A percentile compares a stretch with the other conserved stretches of the same genome.
Evolutionary conservation across 2,797 vertebrate genomes (phyloP).

Genomic region (Tangara arthus): DNA sequence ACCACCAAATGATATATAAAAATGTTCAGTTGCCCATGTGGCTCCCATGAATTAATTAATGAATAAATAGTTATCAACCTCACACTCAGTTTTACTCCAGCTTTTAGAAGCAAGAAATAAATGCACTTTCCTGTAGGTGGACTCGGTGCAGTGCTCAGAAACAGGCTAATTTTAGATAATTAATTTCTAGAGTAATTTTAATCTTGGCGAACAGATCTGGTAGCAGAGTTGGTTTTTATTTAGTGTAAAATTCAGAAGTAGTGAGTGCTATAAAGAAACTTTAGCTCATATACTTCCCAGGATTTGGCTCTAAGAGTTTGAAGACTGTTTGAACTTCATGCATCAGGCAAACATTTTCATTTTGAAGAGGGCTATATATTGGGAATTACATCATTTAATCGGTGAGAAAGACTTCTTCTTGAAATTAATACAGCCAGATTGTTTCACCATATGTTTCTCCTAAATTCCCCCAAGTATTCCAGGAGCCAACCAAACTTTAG

Average conservation of each 20-base stretch:
- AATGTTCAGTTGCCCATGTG: background rate
- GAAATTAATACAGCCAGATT: background rate
- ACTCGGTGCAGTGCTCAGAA: background rate
- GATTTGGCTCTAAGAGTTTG: background rate
- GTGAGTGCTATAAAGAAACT: background rate
- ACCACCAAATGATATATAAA: background rate
- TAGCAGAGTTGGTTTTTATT: background rate
- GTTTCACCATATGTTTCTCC: background rate
- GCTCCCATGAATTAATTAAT: background rate
- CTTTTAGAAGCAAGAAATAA: background rate
- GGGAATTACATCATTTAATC: background rate
- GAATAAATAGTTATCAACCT: background rate
- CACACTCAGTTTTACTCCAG: background rate
- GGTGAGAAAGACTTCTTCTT: background rate
- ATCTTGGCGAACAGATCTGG: background rate
- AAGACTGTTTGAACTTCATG: background rate
- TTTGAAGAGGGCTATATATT: background rate
- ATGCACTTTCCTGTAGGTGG: background rate
- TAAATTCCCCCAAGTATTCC: background rate
- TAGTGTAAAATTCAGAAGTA: background rate
- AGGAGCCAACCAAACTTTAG: background rate
- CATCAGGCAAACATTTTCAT: background rate
- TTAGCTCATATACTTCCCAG: background rate
- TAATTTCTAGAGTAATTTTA: background rate
- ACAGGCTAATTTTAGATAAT: background rate